phyloP scores from a whole-genome alignment of 2,888 invertebrate species.

The Sinohyriopsis cumingii region DNA sequence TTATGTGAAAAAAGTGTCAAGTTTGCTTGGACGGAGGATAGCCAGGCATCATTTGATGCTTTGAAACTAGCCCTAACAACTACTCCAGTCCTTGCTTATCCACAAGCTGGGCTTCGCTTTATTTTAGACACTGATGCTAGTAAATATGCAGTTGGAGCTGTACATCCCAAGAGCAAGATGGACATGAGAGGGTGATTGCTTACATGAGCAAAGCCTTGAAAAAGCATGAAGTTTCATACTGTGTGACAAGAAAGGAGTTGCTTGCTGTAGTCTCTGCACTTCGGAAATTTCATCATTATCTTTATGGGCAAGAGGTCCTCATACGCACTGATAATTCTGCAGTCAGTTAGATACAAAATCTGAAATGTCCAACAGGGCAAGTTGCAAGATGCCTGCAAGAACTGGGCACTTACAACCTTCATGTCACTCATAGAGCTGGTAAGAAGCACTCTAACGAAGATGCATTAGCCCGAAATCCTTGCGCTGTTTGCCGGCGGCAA shows the following conservation, averaged over 20 bases:
- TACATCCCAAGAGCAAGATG: slow-evolving; percentile 15
- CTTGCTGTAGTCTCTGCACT: slow-evolving; percentile 16
- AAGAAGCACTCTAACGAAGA: slow-evolving; percentile 22
- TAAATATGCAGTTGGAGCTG: slow-evolving; percentile 13
- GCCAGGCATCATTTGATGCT: no score
- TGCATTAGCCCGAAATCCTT: no score
- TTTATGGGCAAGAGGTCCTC: slow-evolving; percentile 23
- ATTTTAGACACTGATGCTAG: slow-evolving; percentile 19
- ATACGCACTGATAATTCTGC: slow-evolving; percentile 27
- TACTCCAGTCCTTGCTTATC: slow-evolving; percentile 4
- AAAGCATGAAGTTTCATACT: slow-evolving; percentile 13
- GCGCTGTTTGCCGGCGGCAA: no score
- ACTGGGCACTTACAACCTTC: slow-evolving; percentile 17
- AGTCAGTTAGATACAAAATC: slow-evolving; percentile 21
- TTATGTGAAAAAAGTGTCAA: no score
- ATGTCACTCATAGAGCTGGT: slow-evolving; percentile 17
- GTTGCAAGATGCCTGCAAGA: slow-evolving; percentile 20
- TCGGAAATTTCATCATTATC: slow-evolving; percentile 17
- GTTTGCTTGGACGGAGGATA: no score
- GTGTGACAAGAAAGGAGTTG: slow-evolving; percentile 15
- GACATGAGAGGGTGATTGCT: slow-evolving; percentile 14
- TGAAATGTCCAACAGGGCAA: slow-evolving; percentile 21
- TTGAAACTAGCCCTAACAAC: no score
- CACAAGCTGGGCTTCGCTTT: slow-evolving; percentile 3
- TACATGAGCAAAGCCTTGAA: slow-evolving; percentile 20